Conservation (phyloP, 2,888 invertebrate genomes). For the Metalampra italica region DNA sequence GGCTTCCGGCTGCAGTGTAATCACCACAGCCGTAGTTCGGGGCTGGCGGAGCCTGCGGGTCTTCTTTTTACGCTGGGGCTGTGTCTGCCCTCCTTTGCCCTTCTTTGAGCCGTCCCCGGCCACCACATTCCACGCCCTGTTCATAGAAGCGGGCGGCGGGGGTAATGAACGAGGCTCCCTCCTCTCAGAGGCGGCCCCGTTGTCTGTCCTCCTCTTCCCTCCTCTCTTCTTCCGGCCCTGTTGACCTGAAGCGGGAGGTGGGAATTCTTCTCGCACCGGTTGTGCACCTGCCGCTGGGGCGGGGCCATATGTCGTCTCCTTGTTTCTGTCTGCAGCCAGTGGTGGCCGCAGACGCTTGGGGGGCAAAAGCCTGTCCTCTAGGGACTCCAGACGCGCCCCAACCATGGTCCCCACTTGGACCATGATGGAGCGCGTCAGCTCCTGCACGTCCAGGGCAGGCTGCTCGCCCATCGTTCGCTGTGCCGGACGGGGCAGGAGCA, state of each 20-base stretch:
- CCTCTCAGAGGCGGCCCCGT: neutral
- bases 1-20: neutral
- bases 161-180: neutral
- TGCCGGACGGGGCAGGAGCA: too few species aligned
- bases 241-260: neutral
- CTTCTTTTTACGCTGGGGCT: too few species aligned
- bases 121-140: neutral
- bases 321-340: too few species aligned
- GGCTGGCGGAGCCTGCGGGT: neutral
- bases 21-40: neutral
- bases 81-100: neutral
- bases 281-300: too few species aligned
- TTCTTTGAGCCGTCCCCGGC: neutral
- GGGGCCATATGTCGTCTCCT: too few species aligned
- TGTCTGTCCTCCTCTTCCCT: too few species aligned
- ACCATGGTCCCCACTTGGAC: too few species aligned
- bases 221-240: neutral
- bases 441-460: too few species aligned
- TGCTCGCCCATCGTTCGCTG: too few species aligned
- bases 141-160: neutral
- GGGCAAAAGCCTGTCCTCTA: too few species aligned
- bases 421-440: too few species aligned
- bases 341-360: neutral
- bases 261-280: neutral
- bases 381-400: too few species aligned